Evolutionary conservation across 2,113 vertebrate species (phyloP).

Genomic region (Mesocricetus auratus): DNA sequence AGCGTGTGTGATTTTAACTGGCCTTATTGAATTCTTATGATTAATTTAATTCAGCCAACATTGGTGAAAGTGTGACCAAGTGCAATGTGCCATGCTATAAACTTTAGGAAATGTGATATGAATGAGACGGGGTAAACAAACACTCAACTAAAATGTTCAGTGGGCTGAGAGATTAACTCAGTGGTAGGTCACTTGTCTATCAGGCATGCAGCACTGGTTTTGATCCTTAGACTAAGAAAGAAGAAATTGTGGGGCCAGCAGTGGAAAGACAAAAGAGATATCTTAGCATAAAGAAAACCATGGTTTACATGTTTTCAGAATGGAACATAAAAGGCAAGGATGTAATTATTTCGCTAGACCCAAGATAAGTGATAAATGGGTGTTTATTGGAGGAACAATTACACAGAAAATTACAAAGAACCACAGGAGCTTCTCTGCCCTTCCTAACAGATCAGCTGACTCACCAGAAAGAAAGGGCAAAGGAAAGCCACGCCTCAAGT

Average conservation of each 20-base stretch:
- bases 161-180: background rate
- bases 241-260: accelerated
- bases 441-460: too few relatives aligned
- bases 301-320: background rate
- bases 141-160: background rate
- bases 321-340: background rate
- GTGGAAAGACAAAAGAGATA: background rate
- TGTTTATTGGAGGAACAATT: too few relatives aligned
- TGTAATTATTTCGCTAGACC: too few relatives aligned
- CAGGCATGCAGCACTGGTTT: background rate
- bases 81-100: background rate
- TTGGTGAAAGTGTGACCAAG: background rate
- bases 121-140: constrained; percentile 2
- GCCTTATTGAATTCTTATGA: background rate
- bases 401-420: too few relatives aligned
- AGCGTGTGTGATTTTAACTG: background rate
- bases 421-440: too few relatives aligned
- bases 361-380: too few relatives aligned
- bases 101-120: constrained; percentile 22
- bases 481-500: too few relatives aligned
- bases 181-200: background rate
- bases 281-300: background rate
- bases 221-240: too few relatives aligned
- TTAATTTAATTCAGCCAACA: background rate
- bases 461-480: too few relatives aligned